A percentile compares a stretch with the other conserved stretches of the same genome.
Conservation (phyloP, 1,140 invertebrate genomes). For the Cydia strobilella region DNA sequence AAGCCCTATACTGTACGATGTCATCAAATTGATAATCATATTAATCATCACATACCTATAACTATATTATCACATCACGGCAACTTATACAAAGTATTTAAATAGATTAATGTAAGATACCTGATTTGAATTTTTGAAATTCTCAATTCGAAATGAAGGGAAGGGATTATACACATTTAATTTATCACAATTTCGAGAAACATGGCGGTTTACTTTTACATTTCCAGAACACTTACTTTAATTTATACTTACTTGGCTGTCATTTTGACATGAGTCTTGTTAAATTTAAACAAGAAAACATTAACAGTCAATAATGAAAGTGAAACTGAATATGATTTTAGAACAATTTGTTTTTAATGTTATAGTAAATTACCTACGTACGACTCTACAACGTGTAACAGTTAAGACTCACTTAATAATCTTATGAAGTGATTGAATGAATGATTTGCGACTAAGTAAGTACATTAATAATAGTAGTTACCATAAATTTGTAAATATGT, state of each 20-base stretch:
- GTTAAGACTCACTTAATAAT: slow-evolving; percentile 2
- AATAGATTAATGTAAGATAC: neutral
- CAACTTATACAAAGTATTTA: neutral
- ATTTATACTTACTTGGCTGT: neutral
- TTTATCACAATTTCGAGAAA: neutral
- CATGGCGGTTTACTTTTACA: neutral
- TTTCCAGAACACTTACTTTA: neutral
- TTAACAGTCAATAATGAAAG: too few species aligned
- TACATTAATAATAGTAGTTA: slow-evolving; percentile 32
- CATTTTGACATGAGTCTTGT: too few species aligned
- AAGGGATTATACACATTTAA: neutral
- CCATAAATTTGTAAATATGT: slow-evolving; percentile 38
- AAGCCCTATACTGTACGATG: neutral
- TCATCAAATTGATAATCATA: neutral
- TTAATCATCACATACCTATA: neutral
- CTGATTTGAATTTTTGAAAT: neutral
- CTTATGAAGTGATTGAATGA: slow-evolving; percentile 14
- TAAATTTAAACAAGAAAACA: too few species aligned
- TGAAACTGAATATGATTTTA: too few species aligned
- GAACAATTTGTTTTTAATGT: too few species aligned
- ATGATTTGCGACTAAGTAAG: slow-evolving; percentile 28
- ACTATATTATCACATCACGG: neutral
- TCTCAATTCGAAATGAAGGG: neutral
- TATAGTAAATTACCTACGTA: neutral
- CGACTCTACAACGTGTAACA: neutral